These are phyloP conservation scores for Gobiocypris rarus DNA, from an alignment of 2,113 vertebrate species.

Conservation along the genomic window DNA sequence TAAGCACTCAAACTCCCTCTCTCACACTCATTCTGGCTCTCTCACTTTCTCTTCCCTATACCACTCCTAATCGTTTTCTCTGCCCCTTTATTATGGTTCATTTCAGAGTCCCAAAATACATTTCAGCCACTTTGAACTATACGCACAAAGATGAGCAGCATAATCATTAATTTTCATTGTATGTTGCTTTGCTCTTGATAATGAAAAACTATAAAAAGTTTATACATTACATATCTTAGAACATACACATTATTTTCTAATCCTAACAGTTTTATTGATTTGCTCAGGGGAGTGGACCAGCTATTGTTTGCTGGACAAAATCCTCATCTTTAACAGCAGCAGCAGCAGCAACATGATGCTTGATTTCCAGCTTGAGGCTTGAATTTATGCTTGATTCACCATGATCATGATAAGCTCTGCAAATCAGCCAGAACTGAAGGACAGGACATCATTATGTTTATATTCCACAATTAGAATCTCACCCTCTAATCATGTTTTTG, in stretches of 20 bases:
- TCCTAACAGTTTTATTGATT: slow-evolving; percentile 19
- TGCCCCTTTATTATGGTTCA: not conserved
- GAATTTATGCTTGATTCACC: slow-evolving; percentile 25
- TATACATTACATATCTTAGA: not conserved
- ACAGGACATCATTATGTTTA: not conserved
- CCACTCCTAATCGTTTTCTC: not conserved
- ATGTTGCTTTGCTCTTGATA: not conserved
- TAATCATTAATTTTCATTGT: not conserved
- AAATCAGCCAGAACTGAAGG: not conserved
- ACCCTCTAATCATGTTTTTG: not conserved
- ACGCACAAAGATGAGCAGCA: not conserved
- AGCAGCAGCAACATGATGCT: not conserved
- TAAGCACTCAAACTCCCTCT: slow-evolving; percentile 15
- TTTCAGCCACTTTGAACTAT: not conserved
- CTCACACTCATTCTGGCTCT: not conserved
- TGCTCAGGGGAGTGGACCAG: slow-evolving; percentile 15
- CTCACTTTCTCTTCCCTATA: not conserved
- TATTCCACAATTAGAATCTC: not conserved
- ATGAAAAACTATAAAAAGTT: not conserved
- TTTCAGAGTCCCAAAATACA: slow-evolving; percentile 1
- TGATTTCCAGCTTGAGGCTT: not conserved
- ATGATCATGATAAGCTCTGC: not conserved
- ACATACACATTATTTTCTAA: not conserved
- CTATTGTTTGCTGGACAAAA: slow-evolving; percentile 31
- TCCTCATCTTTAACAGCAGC: not conserved